phyloP scores from a whole-genome alignment of 2,113 vertebrate species.

The Diadophis punctatus region DNA sequence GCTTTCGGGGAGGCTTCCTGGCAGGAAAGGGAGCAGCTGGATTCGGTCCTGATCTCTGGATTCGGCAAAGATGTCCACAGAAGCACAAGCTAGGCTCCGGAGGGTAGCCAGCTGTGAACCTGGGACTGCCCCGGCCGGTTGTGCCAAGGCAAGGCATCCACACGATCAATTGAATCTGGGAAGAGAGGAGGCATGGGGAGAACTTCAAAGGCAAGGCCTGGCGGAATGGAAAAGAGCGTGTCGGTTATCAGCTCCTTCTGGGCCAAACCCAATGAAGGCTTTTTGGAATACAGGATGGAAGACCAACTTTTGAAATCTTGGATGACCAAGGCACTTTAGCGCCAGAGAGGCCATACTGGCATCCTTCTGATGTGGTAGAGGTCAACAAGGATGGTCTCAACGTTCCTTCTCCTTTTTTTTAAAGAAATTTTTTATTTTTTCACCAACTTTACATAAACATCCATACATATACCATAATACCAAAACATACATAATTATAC shows the following conservation, averaged over 20 bases:
- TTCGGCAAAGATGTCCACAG: background rate
- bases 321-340: too few relatives aligned
- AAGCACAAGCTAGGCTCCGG: background rate
- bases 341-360: background rate
- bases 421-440: too few relatives aligned
- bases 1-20: background rate
- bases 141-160: background rate
- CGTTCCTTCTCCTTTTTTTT: too few relatives aligned
- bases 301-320: background rate
- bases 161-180: background rate
- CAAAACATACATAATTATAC: too few relatives aligned
- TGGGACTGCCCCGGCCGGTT: background rate
- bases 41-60: background rate
- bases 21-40: slow-evolving; percentile 38
- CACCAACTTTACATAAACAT: too few relatives aligned
- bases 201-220: rapidly evolving
- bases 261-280: background rate
- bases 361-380: background rate
- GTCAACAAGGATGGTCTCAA: background rate
- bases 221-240: background rate
- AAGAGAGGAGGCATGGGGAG: rapidly evolving
- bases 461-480: too few relatives aligned
- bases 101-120: background rate
- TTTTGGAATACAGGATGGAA: too few relatives aligned
- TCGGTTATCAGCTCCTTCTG: background rate